Evolutionary conservation across 2,113 vertebrate species (phyloP), one percentile per base, ranked within the genome.

Genomic region (Cathartes aura): DNA sequence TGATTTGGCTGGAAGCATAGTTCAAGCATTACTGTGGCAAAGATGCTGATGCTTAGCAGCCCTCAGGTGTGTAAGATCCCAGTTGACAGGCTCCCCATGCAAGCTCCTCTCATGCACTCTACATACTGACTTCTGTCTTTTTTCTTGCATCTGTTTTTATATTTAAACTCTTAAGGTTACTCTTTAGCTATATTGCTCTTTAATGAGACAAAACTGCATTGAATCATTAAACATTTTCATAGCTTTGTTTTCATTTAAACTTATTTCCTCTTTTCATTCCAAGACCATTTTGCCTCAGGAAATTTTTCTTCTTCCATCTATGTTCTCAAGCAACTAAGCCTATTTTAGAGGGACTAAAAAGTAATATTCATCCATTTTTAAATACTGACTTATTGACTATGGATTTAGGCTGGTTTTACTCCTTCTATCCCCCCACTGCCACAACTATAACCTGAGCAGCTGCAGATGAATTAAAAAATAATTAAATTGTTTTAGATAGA

Each of bases 391-490:
- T 95, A 91, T 3, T 82, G 86, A 70, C 78, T 87, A 27, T 60
- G 73, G 60, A 82, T 95, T 96, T 94, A 68, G 62, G 62, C 29
- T 91, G 36, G 22, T 89, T 92, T 91, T 47, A 55, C 79, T 85
- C 27, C 29, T 74, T 60, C 81, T 76, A 27, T 91, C 36, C 62
- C 50, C 52, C 42, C 55, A 59, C 62, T 70, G 48, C 64, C 55
- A 76, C 55, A 84, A 63, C 85, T 59, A 88, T 79, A 97, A 88
- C 58, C 62, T 71, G 62, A 91, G 78, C 97, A 96, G 96, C 94
- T 95, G 94, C 95, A 93, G 84, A 96, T 87, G 48, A 96, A 97
- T 95, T 96, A 94, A 97, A 96, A 97, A 96, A 95, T 91, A 97
- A 97, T 96, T 89, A 75, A 91, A 91, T 90, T 91, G 83, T 15